Conservation (phyloP, 2,113 vertebrate species). For the Pithys albifrons region DNA sequence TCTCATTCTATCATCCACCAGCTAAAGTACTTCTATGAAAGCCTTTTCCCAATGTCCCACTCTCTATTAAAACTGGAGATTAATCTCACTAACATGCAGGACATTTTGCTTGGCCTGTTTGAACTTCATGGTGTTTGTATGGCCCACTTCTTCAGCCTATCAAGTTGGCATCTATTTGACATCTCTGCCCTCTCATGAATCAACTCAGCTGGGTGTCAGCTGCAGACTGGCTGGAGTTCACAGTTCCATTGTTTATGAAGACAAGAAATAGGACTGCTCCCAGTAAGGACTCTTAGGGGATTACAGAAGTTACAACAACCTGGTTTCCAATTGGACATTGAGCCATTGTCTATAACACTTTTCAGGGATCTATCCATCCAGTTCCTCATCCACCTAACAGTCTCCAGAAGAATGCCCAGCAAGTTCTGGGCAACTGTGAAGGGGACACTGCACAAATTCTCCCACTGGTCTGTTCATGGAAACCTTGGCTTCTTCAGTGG, state of each 20-base stretch:
- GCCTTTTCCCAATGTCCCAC: no score
- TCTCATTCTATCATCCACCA: background rate
- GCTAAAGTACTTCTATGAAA: background rate
- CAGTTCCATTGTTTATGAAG: background rate
- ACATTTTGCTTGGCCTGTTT: background rate
- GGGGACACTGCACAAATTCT: no score
- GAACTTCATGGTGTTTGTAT: background rate
- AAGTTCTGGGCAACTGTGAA: no score
- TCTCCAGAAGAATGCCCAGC: no score
- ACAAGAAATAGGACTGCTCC: background rate
- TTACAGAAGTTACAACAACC: background rate
- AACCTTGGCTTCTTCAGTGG: no score
- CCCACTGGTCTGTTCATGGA: no score
- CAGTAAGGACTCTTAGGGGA: no score
- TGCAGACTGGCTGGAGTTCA: background rate
- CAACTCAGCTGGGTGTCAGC: background rate
- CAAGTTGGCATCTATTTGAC: background rate
- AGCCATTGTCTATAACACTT: no score
- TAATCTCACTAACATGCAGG: background rate
- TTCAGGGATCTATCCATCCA: background rate
- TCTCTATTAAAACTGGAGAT: no score
- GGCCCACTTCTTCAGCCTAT: background rate
- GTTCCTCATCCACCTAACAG: slow-evolving; percentile 10
- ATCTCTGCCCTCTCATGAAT: background rate
- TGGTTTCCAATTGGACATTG: no score